Base-by-base conservation (phyloP, 2,797 vertebrate species). In the Sphaeramia orbicularis region DNA sequence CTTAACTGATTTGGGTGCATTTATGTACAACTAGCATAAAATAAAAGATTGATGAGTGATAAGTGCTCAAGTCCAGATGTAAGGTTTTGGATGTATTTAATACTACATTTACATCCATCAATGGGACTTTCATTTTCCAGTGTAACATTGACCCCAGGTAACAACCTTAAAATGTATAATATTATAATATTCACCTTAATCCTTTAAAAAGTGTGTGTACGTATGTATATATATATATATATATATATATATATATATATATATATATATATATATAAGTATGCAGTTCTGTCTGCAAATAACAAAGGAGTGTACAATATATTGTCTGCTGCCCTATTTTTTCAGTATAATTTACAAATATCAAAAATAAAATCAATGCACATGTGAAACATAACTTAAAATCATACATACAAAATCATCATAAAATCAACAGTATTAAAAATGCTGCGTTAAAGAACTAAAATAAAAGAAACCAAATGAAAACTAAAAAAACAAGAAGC, bases 1-100 rank as follows among this genome's bases (percentile, higher is more conserved):
- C 59, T 43, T 72, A 62, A 74, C 66, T 60, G 58, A 74, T 59
- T 15, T 19, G 18, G 54, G 35, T 8, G 19, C 47, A 9, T 35
- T 36, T 7, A 13, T 19, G 11, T 32, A 30, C 15, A 65, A 52
- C 53, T 65, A 19, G 16, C 18, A 37, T 60, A 18, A 57, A 74
- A 83, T 74, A 2, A 86, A 84, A 74, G 45, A 85, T 40, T 70
- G 32, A 85, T 86, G 71, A 78, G 52, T 32, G 15, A 35, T 54
- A 15, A 78, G 41, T 74, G 60, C 65, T 48, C 18, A 43, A 36
- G 48, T 74, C 47, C 36, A 48, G 24, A 40, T 75, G 45, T 45
- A 63, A 62, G 13, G 42, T 79, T 82, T 59, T 73, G 43, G 32
- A 65, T 56, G 56, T 70, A 70, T 53, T 43, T 38, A 24, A 38